Percentiles rank a stretch among this genome's conserved stretches.
Evolutionary conservation across 2,888 invertebrate genomes (phyloP).

Genomic region (Trissolcus brochymenae): DNA sequence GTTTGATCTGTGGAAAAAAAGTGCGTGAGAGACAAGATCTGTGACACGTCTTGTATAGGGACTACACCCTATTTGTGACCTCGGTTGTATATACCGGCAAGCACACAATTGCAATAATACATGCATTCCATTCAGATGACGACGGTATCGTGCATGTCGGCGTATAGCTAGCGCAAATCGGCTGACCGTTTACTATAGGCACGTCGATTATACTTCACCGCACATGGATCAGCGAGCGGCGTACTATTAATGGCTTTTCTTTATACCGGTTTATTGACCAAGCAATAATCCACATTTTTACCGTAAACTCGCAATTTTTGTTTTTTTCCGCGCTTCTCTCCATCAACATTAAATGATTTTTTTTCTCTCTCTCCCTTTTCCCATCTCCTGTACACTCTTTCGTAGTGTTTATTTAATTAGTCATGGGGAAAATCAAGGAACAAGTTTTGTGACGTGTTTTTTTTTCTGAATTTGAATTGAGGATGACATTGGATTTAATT

Average conservation of each 20-base stretch:
- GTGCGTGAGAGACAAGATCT: no score
- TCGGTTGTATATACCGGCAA: conserved; percentile 51
- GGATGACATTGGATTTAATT: no score
- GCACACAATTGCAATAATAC: conserved; percentile 38
- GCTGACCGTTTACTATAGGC: conserved; percentile 28
- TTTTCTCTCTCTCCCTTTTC: no score
- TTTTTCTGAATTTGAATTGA: no score
- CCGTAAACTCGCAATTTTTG: background rate
- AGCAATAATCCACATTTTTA: conserved; percentile 11
- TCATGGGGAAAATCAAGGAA: no score
- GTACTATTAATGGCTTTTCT: conserved; percentile 16
- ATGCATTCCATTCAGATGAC: conserved; percentile 67
- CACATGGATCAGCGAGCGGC: conserved; percentile 62
- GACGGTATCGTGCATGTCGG: conserved; percentile 34
- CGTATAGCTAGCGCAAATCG: conserved; percentile 41
- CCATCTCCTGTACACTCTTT: no score
- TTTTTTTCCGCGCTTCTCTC: background rate
- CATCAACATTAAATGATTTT: no score
- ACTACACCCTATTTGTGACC: conserved; percentile 47
- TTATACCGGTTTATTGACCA: conserved; percentile 17
- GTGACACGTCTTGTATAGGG: conserved; percentile 13
- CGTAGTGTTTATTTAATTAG: no score
- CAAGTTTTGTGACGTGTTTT: no score
- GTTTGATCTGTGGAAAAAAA: no score
- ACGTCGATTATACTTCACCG: conserved; percentile 22